These are phyloP conservation scores for Calycopis cecrops DNA, from an alignment of 1,140 invertebrate genomes.

Conservation along the genomic window DNA sequence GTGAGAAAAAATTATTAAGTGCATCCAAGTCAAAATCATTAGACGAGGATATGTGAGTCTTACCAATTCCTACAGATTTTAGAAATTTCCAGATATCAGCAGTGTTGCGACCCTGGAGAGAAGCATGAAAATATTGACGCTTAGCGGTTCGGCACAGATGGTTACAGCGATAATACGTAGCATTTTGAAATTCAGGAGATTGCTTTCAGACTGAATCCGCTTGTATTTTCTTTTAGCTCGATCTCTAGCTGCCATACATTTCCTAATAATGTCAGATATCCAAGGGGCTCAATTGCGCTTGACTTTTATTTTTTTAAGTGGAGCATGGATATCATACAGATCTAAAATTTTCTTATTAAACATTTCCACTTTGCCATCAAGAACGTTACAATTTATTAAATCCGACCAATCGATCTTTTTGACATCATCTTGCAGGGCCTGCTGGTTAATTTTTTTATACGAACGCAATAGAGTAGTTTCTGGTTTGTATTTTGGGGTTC, in stretches of 20 bases:
- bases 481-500: neutral
- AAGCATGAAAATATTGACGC: neutral
- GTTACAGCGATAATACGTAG: slow-evolving; percentile 1
- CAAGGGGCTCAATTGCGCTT: slow-evolving; percentile 5
- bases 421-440: neutral
- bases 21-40: slow-evolving; percentile 4
- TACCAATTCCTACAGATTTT: neutral
- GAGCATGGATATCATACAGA: neutral
- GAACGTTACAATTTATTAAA: neutral
- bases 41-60: neutral
- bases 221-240: slow-evolving; percentile 4
- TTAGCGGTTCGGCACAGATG: neutral
- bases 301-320: slow-evolving; percentile 8
- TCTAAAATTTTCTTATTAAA: slow-evolving; percentile 6
- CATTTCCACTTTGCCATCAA: neutral
- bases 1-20: slow-evolving; percentile 2
- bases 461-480: neutral
- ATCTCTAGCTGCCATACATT: neutral
- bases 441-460: neutral
- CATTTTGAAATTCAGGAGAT: neutral
- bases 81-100: slow-evolving; percentile 7
- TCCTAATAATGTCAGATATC: slow-evolving; percentile 1
- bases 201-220: neutral
- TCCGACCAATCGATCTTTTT: neutral
- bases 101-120: neutral